These are phyloP conservation scores for Microctenopoma lineatum DNA, from an alignment of 2,797 vertebrate genomes.

Conservation along the genomic window DNA sequence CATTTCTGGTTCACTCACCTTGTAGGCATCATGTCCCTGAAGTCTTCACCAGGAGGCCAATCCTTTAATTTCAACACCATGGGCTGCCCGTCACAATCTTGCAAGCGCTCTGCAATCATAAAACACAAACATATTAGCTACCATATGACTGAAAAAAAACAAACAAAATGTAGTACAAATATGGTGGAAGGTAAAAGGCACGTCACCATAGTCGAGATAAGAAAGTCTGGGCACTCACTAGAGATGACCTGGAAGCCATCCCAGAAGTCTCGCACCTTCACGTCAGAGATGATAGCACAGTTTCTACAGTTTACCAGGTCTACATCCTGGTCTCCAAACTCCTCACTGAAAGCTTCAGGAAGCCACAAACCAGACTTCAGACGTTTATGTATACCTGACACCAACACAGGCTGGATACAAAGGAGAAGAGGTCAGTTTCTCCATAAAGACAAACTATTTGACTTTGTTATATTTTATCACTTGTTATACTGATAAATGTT, in stretches of 20 bases:
- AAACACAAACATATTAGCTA: slow-evolving; percentile 17
- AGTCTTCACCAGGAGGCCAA: slow-evolving; percentile 98
- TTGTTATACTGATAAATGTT: background rate
- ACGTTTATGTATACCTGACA: slow-evolving; percentile 96
- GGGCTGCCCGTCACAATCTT: slow-evolving; percentile 90
- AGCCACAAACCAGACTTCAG: slow-evolving; percentile 92
- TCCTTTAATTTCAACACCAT: slow-evolving; percentile 99
- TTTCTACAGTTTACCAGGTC: slow-evolving; percentile 99
- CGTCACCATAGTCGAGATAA: background rate
- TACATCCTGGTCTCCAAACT: slow-evolving; percentile 99
- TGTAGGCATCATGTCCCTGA: slow-evolving; percentile 99
- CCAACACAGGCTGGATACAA: slow-evolving; percentile 91
- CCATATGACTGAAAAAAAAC: background rate
- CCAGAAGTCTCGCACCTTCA: slow-evolving; percentile 99
- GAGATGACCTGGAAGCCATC: slow-evolving; percentile 97
- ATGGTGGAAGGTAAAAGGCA: background rate
- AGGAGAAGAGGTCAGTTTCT: slow-evolving; percentile 3
- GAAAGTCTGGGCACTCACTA: slow-evolving; percentile 84
- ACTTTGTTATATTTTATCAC: background rate
- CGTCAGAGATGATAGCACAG: slow-evolving; percentile 98
- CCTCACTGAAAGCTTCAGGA: slow-evolving; percentile 95
- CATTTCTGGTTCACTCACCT: slow-evolving; percentile 80
- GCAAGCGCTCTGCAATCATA: slow-evolving; percentile 86
- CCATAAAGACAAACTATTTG: background rate
- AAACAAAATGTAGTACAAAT: background rate